phyloP scores from a whole-genome alignment of 2,888 invertebrate genomes.

The Nephrotoma flavescens region DNA sequence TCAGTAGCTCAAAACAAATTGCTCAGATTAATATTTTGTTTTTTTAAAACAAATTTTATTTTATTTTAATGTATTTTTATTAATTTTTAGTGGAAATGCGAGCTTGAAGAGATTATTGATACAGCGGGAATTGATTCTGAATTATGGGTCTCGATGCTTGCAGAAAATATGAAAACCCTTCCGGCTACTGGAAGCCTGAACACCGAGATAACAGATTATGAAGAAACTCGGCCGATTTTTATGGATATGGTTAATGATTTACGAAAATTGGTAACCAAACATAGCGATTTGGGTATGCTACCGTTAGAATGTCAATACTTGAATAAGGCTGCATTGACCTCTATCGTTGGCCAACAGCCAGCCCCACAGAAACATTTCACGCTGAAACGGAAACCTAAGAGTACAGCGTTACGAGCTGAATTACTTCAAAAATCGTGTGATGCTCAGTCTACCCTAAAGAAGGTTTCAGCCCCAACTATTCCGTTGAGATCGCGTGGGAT shows the following conservation, averaged over 20 bases:
- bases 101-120: constrained; percentile 87
- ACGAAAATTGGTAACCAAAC: constrained; percentile 65
- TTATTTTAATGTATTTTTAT: not conserved
- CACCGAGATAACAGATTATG: constrained; percentile 74
- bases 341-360: constrained; percentile 71
- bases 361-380: constrained; percentile 83
- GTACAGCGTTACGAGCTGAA: constrained; percentile 78
- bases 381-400: constrained; percentile 86
- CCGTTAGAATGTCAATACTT: constrained; percentile 94
- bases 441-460: constrained; percentile 76
- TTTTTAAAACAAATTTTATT: not conserved
- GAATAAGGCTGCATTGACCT: constrained; percentile 80
- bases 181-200: constrained; percentile 81
- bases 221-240: constrained; percentile 80
- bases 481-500: constrained; percentile 75
- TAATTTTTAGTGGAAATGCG: constrained; percentile 69
- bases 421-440: constrained; percentile 82
- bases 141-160: constrained; percentile 94
- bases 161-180: constrained; percentile 87
- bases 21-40: not conserved
- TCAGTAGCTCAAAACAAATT: not conserved
- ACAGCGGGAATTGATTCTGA: constrained; percentile 87
- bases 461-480: constrained; percentile 75
- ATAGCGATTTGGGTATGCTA: constrained; percentile 71
- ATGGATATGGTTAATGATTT: constrained; percentile 79